Conservation (phyloP, 2,888 invertebrate genomes). For the Dicyrtoma fusca region DNA sequence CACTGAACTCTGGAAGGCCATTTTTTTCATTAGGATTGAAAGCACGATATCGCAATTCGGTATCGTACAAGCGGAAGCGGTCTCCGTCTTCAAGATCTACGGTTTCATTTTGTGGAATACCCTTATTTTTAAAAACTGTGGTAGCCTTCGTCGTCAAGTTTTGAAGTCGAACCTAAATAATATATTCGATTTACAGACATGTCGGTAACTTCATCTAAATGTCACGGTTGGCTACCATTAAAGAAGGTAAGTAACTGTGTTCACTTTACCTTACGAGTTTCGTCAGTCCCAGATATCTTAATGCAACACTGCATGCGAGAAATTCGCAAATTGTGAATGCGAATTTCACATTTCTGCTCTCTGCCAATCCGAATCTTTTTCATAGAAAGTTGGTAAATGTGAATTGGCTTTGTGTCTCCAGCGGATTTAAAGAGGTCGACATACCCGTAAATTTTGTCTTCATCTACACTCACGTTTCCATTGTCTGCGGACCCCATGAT, state of each 20-base stretch:
- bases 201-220: no score
- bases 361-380: conserved; percentile 4
- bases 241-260: no score
- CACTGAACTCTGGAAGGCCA: conserved; percentile 3
- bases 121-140: neutral
- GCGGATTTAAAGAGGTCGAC: conserved; percentile 4
- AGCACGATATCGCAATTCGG: conserved; percentile 19
- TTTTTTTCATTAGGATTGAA: conserved; percentile 8
- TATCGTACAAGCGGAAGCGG: conserved; percentile 19
- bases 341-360: conserved; percentile 33
- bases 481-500: neutral
- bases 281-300: neutral
- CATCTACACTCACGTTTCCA: neutral
- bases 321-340: conserved; percentile 17
- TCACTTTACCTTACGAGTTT: neutral
- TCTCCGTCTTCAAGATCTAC: conserved; percentile 8
- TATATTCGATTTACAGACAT: no score
- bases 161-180: neutral
- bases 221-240: no score
- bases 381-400: neutral
- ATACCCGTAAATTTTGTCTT: conserved; percentile 3
- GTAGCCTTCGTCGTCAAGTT: conserved; percentile 23
- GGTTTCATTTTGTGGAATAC: neutral
- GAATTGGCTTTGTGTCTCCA: neutral
- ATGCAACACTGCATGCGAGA: conserved; percentile 21